Percentiles rank a stretch among this genome's conserved stretches.
Conservation (phyloP, 1,140 invertebrate species). For the Sesamia nonagrioides region DNA sequence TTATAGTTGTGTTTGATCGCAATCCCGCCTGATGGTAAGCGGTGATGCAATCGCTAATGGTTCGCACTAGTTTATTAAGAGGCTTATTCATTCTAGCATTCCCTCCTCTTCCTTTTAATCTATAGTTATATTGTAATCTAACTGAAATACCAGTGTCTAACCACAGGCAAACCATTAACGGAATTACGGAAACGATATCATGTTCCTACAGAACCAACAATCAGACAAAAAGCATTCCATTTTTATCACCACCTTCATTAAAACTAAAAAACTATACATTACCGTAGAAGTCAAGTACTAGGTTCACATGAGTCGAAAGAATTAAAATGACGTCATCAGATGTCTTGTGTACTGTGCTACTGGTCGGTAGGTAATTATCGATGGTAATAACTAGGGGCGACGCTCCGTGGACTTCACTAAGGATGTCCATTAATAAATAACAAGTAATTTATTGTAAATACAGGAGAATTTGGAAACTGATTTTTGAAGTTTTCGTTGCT, state of each 20-base stretch:
- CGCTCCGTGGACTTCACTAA: background rate
- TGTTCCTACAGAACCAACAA: background rate
- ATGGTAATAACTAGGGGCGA: slow-evolving; percentile 24
- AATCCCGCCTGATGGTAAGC: no score
- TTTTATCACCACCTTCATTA: background rate
- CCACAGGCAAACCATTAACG: background rate
- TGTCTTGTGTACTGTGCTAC: slow-evolving; percentile 30
- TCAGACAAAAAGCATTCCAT: slow-evolving; percentile 15
- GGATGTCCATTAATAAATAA: slow-evolving; percentile 6
- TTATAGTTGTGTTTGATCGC: no score
- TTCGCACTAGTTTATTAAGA: no score
- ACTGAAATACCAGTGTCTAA: background rate
- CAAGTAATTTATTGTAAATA: no score
- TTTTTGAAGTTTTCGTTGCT: no score
- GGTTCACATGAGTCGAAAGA: slow-evolving; percentile 14
- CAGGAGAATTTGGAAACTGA: no score
- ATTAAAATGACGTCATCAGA: slow-evolving; percentile 9
- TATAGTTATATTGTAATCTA: background rate
- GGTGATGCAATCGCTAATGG: no score
- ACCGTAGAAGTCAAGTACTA: background rate
- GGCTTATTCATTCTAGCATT: no score
- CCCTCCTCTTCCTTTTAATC: no score
- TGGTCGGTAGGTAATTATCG: slow-evolving; percentile 36
- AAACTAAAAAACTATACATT: background rate
- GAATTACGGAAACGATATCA: slow-evolving; percentile 21